Evolutionary conservation across 2,888 invertebrate species (phyloP), one percentile per base, ranked within the genome.

Genomic region (Hyles lineata): DNA sequence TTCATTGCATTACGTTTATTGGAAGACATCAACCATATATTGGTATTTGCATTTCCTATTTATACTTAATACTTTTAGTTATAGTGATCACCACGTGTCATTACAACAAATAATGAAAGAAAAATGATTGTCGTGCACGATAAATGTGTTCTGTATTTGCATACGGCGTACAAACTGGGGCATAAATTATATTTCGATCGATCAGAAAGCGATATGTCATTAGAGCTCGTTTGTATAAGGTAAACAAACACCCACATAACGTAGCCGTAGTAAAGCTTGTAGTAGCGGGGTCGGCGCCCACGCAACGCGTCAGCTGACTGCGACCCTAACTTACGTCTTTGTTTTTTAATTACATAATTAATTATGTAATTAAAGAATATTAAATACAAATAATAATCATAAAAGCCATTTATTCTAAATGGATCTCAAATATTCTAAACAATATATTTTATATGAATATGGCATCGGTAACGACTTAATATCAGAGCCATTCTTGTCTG

Each of bases 201-300:
- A 67, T 67, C 9, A 50, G 43, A 50, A 50, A 50, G 23, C 43
- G 50, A 67, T 67, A 67, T 43, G 43, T 50, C 32, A 69, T 72
- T 70, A 43, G 7, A 73, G 17, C 11, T 70, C 23, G 60, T 67
- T 43, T 61, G 23, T 15, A 21, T 55, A 52, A 72, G 32, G 77
- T 81, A 82, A 82, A 83, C 81, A 83, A 76, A 82, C 80, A 73
- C 80, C 80, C 73, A 76, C 80, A 35, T 43, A 72, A 71, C 74
- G 77, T 76, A 76, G 72, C 71, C 73, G 77, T 78, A 77, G 73
- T 74, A 75, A 74, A 67, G 70, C 74, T 72, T 70, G 72, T 73
- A 67, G 70, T 63, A 72, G 52, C 52, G 52, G 73, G 52, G 25
- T n/a, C 76, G 75, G 79, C 85, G 82, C 86, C 85, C 83, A 85